Evolutionary conservation across 2,797 vertebrate species (phyloP), one percentile per base, ranked within the genome.

Genomic region (Cirrhinus molitorella): DNA sequence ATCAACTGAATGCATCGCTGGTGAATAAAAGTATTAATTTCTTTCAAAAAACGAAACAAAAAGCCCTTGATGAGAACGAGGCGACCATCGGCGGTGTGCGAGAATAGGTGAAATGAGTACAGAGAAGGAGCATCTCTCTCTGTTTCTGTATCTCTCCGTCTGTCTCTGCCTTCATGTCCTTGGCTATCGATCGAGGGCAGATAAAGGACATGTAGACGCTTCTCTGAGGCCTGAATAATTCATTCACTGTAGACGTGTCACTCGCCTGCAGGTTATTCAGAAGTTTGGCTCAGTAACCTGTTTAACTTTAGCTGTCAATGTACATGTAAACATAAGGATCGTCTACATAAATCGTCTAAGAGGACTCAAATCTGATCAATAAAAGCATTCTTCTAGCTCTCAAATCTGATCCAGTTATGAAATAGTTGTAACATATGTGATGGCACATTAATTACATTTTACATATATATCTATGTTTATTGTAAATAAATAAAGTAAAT

Each of bases 181-280:
- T 76, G 5, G n/a, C 23, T 73, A 73, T 76, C 74, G 81, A 85
- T 73, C 21, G 71, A 47, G 66, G 67, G 51, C 77, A 68, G 85
- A 75, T 82, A n/a, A 72, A 81, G 61, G 57, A 68, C 59, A 67
- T 79, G 37, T 23, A 10, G 61, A 55, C 40, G 31, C 63, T 73
- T 78, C 67, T 83, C 72, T 77, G 40, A 80, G 67, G 47, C 10
- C 67, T 80, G 68, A 45, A 81, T 84, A 47, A 87, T 84, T 79
- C 37, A 79, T 75, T 23, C 19, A 51, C 79, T 76, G 76, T 80
- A 85, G 81, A 19, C 72, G 57, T 66, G 25, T 3, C 14, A 61
- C 40, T 49, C 40, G 25, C 68, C 37, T 13, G 28, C 47, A 45
- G 80, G 37, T 83, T 55, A 55, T n/a, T 68, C 37, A 21, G 16